These are phyloP conservation scores for Enteromius fasciolatus DNA, from an alignment of 2,797 vertebrate species.

Conservation along the genomic window DNA sequence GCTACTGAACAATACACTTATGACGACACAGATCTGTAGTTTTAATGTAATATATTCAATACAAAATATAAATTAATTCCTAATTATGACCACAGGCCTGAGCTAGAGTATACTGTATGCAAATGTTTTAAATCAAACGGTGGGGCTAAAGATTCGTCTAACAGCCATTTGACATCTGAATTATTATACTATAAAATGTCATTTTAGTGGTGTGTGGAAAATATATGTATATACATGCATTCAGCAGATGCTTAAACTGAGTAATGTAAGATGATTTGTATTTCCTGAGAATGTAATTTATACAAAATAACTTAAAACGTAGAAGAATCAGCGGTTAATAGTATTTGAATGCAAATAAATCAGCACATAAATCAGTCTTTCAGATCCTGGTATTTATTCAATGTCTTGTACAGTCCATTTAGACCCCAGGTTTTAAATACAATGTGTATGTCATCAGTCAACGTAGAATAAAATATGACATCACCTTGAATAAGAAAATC, in stretches of 20 bases:
- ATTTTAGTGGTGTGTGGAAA: neutral
- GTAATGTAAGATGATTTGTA: too few relatives aligned
- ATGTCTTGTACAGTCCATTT: constrained; percentile 7
- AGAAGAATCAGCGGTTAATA: neutral
- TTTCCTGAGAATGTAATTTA: neutral
- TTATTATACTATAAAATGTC: neutral
- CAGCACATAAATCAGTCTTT: neutral
- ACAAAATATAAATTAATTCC: neutral
- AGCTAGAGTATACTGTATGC: neutral
- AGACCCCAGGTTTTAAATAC: constrained; percentile 25
- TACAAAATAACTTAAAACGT: neutral
- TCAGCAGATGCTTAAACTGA: neutral
- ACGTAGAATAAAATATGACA: constrained; percentile 1
- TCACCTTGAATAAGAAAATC: constrained; percentile 7
- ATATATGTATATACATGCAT: neutral
- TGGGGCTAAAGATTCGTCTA: neutral
- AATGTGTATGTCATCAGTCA: constrained; percentile 15
- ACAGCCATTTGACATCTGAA: neutral
- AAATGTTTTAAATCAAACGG: neutral
- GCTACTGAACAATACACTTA: neutral
- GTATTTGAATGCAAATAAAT: neutral
- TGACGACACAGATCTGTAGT: neutral
- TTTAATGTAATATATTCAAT: neutral
- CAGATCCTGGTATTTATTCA: constrained; percentile 28
- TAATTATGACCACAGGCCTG: neutral